Evolutionary conservation across 2,113 vertebrate genomes (phyloP).

Genomic region (Mormyrus lacerda): DNA sequence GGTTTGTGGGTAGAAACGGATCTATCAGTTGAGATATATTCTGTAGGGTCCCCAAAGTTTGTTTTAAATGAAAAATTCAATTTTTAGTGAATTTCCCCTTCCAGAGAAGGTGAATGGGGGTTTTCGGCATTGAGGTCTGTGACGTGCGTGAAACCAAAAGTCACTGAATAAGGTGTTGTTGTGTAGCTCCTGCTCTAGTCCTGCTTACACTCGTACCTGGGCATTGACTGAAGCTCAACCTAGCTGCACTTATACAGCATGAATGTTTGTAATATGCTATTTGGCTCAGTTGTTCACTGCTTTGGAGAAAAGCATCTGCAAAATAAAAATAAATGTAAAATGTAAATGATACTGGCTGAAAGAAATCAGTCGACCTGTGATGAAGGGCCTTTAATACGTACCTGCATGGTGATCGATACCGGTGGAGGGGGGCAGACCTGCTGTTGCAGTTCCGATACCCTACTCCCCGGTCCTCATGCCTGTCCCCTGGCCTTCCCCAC

Average conservation of each 20-base stretch:
- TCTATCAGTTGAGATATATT: neutral
- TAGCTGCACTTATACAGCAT: neutral
- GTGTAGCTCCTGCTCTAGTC: neutral
- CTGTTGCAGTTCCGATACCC: neutral
- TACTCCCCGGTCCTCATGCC: neutral
- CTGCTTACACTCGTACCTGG: neutral
- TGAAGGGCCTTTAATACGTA: neutral
- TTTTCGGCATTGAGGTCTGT: neutral
- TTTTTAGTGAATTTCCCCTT: neutral
- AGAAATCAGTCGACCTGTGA: neutral
- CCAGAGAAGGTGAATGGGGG: neutral
- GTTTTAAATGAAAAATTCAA: neutral
- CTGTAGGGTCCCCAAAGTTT: neutral
- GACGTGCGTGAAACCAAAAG: neutral
- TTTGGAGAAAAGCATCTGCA: neutral
- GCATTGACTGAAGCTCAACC: neutral
- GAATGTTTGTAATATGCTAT: neutral
- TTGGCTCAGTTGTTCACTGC: neutral
- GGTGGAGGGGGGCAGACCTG: neutral
- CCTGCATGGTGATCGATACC: neutral
- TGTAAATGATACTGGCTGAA: neutral
- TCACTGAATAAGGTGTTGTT: neutral
- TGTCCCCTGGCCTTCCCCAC: conserved; percentile 3
- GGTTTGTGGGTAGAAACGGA: neutral
- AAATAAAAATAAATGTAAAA: neutral